A percentile compares a stretch with the other conserved stretches of the same genome.
phyloP scores from a whole-genome alignment of 2,888 invertebrate species.

The Xanthia icteritia region DNA sequence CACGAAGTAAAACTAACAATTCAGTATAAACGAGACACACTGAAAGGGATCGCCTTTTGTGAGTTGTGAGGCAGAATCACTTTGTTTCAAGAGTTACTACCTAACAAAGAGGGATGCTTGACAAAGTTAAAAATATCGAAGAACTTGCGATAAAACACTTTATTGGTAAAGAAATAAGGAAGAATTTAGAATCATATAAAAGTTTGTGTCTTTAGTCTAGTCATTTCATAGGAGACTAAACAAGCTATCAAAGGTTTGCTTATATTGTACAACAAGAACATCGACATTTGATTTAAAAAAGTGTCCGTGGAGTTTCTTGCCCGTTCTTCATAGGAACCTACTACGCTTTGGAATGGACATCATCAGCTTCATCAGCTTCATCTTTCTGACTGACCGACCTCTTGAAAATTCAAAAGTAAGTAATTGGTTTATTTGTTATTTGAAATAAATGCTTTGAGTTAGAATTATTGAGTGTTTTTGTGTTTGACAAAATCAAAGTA shows the following conservation, averaged over 20 bases:
- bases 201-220: conserved; percentile 25
- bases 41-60: conserved; percentile 69
- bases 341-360: too few species aligned
- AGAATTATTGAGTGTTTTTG: too few species aligned
- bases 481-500: conserved; percentile 10
- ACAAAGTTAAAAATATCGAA: conserved; percentile 14
- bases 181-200: not conserved
- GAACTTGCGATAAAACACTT: conserved; percentile 9
- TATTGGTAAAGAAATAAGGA: conserved; percentile 12
- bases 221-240: conserved; percentile 48
- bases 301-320: too few species aligned
- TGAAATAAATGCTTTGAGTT: too few species aligned
- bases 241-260: conserved; percentile 37
- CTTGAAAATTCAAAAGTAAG: too few species aligned
- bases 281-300: too few species aligned
- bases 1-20: conserved; percentile 48
- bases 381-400: too few species aligned
- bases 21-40: conserved; percentile 68
- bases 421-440: too few species aligned
- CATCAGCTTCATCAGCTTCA: too few species aligned
- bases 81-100: conserved; percentile 74
- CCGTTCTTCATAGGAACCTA: too few species aligned
- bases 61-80: conserved; percentile 71
- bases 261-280: conserved; percentile 25
- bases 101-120: conserved; percentile 46